Base-by-base conservation (phyloP, 2,113 vertebrate genomes). In the Lagopus muta region DNA sequence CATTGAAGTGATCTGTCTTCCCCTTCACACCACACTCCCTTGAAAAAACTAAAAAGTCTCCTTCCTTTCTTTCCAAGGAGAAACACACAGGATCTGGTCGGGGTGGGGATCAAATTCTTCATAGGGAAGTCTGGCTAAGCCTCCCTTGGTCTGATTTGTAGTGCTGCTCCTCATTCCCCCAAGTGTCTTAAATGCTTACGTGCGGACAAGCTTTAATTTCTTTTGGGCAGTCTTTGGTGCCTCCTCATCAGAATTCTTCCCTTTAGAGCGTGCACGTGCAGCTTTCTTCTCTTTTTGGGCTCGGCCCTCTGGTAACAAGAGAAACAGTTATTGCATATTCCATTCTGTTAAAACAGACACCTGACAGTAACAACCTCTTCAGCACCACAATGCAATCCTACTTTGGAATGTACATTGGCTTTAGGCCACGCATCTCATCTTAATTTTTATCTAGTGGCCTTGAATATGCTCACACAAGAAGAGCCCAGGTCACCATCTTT, bases 161-260 rank as follows among this genome's bases (percentile, higher is more conserved):
- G 24, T 17, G 48, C 25, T 72, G 43, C 64, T n/a, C 71, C 67
- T 70, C 81, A 24, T 15, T 77, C 42, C 65, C 38, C 3, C 48
- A 54, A 36, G 24, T 22, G 20, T 43, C 40, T 57, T 17, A 32
- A 28, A 38, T 60, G 97, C 98, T 92, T 97, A 99, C 99, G 98
- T 98, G 96, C 99, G 99, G 70, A 99, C 98, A 8, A 99, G 98
- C 97, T 99, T 99, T 94, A 99, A 50, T 97, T 99, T 99, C 97
- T 99, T 99, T 90, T 99, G 99, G 87, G 98, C 97, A 76, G 97
- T 98, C 96, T 99, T 99, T 78, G 99, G 98, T 17, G 98, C 96
- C 50, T 99, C 99, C 85, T 99, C 99, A 36, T 99, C 99, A 5
- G 99, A 99, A 74, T 98, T 99, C 95, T 99, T 99, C 90, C 99